Conservation (phyloP, 2,888 invertebrate genomes). For the Ramazzottius varieornatus region DNA sequence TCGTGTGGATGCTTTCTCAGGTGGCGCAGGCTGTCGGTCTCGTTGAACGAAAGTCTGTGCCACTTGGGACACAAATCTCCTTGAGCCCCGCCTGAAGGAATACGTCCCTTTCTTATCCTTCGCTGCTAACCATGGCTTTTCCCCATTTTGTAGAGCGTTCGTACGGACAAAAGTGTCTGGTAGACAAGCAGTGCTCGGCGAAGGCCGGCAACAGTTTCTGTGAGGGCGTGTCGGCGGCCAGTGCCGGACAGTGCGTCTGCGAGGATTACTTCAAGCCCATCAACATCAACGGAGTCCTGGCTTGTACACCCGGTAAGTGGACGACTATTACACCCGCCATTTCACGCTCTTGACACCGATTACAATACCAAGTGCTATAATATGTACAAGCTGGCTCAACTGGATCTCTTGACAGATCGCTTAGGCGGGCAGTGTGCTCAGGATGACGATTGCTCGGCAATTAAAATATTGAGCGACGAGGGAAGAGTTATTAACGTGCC, state of each 20-base stretch:
- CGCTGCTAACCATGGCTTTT: too few relatives aligned
- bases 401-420: too few relatives aligned
- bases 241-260: not conserved
- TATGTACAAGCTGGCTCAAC: not conserved
- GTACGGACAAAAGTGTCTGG: conserved; percentile 2
- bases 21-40: too few relatives aligned
- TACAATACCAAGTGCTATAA: too few relatives aligned
- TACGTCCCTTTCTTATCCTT: too few relatives aligned
- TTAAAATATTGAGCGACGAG: not conserved
- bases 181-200: not conserved
- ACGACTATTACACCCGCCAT: too few relatives aligned
- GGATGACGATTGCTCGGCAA: not conserved
- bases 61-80: too few relatives aligned
- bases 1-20: too few relatives aligned
- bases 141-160: too few relatives aligned
- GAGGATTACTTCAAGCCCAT: conserved; percentile 3
- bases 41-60: too few relatives aligned
- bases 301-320: not conserved
- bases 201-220: not conserved
- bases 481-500: not conserved
- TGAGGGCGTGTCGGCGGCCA: not conserved
- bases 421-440: not conserved
- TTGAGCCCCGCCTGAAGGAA: too few relatives aligned
- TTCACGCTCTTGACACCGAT: too few relatives aligned
- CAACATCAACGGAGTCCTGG: conserved; percentile 2